Base-by-base conservation (phyloP, 37 sponge, comb jelly and placozoan species). In the Haliclona indistincta region DNA sequence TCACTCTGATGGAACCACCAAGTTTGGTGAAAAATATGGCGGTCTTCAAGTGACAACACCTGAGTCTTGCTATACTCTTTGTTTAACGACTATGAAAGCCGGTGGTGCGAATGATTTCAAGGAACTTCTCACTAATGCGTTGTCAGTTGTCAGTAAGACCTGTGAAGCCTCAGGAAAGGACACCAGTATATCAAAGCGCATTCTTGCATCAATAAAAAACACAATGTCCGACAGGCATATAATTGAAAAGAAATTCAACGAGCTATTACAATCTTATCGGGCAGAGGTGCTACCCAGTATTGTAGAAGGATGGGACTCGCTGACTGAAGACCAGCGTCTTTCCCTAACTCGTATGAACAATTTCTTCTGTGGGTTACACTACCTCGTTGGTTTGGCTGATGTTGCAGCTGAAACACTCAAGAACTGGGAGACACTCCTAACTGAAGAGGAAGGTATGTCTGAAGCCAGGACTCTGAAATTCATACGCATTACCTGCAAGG, bases 361-460 rank as follows among this genome's bases (percentile, higher is more conserved):
- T n/a, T n/a, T n/a, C n/a, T n/a, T n/a, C n/a, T n/a, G 84, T 70
- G 77, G 77, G 17, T 37, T 84, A 38, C 84, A 84, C 39, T 68
- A 36, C 60, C 37, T 84, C 4, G 75, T 82, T 22, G 83, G 68
- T 7, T 33, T 82, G 36, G 83, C 83, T 49, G 82, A 81, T 38
- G 11, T 28, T 15, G 76, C 84, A 44, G 69, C 36, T 13, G 68
- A 20, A 20, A 54, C 53, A 22, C 23, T 83, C 37, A 56, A 68
- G 22, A 29, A 28, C 39, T 83, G 76, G 84, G 84, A 83, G 35
- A 6, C 38, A 4, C 1, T n/a, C n/a, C n/a, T n/a, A n/a, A n/a
- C n/a, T n/a, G n/a, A n/a, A n/a, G n/a, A n/a, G n/a, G n/a, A n/a
- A n/a, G n/a, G n/a, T n/a, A n/a, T n/a, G n/a, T n/a, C n/a, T n/a